Base-by-base conservation (phyloP, 2,888 invertebrate species). In the Idaea dimidiata region DNA sequence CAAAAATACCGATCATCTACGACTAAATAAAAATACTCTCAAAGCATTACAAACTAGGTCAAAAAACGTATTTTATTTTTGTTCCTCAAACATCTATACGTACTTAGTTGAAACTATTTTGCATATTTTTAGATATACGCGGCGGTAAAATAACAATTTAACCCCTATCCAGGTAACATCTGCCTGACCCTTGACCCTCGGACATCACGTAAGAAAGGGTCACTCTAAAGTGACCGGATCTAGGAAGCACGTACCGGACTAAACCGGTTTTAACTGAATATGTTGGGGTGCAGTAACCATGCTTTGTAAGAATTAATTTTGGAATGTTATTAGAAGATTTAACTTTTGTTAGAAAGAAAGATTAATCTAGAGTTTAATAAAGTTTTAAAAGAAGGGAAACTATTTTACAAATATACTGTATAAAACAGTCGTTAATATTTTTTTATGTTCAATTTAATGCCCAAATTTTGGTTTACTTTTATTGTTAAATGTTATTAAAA, bases 171-270 rank as follows among this genome's bases (percentile, higher is more conserved):
- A 43, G 43, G 43, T 43, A 76, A 83, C 88, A 88, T 89, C 89
- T 88, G 89, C 80, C 74, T 73, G 78, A 81, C 82, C 84, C 83
- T 80, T 80, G 74, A 66, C 82, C 82, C 81, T 78, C 68, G 68
- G 63, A 87, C 82, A 86, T 68, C 73, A 73, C 72, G 72, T 72
- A 88, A 89, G 88, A 84, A 90, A 82, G 88, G 88, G 89, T 88
- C 84, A 84, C 75, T 83, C 78, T 75, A 74, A 81, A 86, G 84
- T 80, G 83, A 86, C 89, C 86, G 87, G 88, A 85, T 84, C 75
- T 79, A 68, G 71, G 73, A 79, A 76, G 79, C 73, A 63, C 66
- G 78, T 77, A 79, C 82, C 80, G 82, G 75, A 72, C 73, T 60
- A 62, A 75, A 83, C 82, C 76, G 78, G 82, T 82, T 80, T 66